Base-by-base conservation (phyloP, 2,888 invertebrate genomes). In the Aphodius sticticus region DNA sequence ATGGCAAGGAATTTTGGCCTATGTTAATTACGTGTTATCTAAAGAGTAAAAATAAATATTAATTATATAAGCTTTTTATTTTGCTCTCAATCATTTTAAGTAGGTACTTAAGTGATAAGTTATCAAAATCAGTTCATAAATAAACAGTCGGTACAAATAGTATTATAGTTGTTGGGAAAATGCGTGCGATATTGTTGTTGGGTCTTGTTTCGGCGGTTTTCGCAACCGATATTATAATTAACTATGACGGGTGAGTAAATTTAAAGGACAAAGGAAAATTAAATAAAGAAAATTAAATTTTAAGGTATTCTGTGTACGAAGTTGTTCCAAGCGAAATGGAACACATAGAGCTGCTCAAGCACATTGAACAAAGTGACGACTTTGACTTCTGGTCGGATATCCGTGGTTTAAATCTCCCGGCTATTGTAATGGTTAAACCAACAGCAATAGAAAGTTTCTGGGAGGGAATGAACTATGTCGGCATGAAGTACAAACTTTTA, bases 1-100 rank as follows among this genome's bases (percentile, higher is more conserved):
- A 35, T 94, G 93, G 91, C 89, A 89, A 77, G 93, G 92, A 14
- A 87, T 93, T 72, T 89, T 89, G 69, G 91, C 88, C 0, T 91
- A 91, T 26, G 90, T 89, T 0, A 87, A 89, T 83, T 90, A 89
- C 77, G 84, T 89, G 77, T 82, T 74, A 74, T 35, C 35, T 36
- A 70, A 70, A 26, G 26, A 1, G 1, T 70, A 70, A 70, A 70
- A 70, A 14, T 14, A 16, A 70, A 12, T 12, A 35, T 36, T 74
- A 35, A 74, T 74, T 74, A 36, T 74, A 36, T 74, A 74, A 35
- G 74, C 6, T n/a, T 26, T 37, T n/a, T 74, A 74, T 74, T 74
- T 74, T 74, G 26, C n/a, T 74, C 74, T 36, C 37, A 12, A n/a
- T 74, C 15, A 36, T 37, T 7, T 26, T 37, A 35, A 74, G 37